Evolutionary conservation across 2,113 vertebrate genomes (phyloP).

Genomic region (Vulpes lagopus): DNA sequence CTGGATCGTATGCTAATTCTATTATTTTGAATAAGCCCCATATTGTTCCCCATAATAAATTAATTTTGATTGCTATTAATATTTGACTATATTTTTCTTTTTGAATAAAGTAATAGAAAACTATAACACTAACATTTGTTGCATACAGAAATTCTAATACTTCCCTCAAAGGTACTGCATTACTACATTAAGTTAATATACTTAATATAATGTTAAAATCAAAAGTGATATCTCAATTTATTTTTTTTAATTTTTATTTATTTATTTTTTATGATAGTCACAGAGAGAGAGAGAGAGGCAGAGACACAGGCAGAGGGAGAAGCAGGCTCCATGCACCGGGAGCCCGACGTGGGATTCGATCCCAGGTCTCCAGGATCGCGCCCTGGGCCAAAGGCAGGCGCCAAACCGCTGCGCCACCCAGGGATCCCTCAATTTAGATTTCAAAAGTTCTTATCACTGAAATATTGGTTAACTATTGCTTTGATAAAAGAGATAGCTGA

Average conservation of each 20-base stretch:
- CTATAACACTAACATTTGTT: neutral
- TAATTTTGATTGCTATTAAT: neutral
- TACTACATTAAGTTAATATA: neutral
- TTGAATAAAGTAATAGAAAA: neutral
- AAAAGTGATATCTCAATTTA: neutral
- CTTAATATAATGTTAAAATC: conserved; percentile 15
- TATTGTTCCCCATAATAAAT: neutral
- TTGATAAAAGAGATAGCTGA: neutral
- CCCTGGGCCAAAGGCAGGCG: no score
- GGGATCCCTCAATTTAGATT: neutral
- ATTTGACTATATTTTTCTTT: neutral
- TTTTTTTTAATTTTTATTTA: no score
- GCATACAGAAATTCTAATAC: neutral
- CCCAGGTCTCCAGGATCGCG: no score
- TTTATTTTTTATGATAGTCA: no score
- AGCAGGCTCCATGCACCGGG: no score
- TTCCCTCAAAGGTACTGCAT: neutral
- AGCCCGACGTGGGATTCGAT: no score
- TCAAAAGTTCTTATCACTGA: neutral
- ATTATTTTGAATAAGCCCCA: neutral
- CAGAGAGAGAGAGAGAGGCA: no score
- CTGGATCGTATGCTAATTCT: neutral
- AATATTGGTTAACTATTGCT: neutral
- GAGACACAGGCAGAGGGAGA: no score
- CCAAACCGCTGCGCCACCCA: no score